Base-by-base conservation (phyloP, 35 echinoderm and acorn worm genomes). In the Hemicentrotus pulcherrimus region DNA sequence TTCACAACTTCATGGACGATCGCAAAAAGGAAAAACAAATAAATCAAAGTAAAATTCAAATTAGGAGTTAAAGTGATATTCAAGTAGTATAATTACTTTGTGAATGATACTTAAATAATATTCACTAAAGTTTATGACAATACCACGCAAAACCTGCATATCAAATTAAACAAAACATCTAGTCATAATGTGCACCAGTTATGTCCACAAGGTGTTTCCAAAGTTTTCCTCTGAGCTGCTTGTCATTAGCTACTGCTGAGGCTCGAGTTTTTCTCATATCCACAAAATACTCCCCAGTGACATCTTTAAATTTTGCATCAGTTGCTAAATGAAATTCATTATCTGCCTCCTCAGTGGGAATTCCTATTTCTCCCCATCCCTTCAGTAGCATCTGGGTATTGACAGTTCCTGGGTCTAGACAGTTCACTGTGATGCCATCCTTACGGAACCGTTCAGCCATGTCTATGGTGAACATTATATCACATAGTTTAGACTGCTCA, bases 221-320 rank as follows among this genome's bases (percentile, higher is more conserved):
- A 22, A 99, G 88, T 50, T 94, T 95, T 1, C 94, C 32, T 46
- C 96, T 95, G 47, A 91, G 31, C 47, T 99, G 85, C 61, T 94
- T 96, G 86, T 98, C 95, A 60, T 98, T 97, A n/a, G 96, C 93
- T 4, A 98, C 86, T 58, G 88, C 47, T 1, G 78, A 91, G 0
- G 97, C 70, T 94, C 86, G 46, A 78, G 95, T 86, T 22, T 96
- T 94, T 3, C 32, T 94, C 32, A 89, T 46, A 70, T 98, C 65
- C 31, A 96, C 96, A 94, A 98, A 98, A 88, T 97, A 99, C 94
- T 97, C 97, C 6, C 98, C 98, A 28, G 98, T 98, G 9, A 97
- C 94, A 86, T 92, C 90, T 58, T 96, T 94, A 92, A 94, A 97
- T 12, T 47, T 58, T 31, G 94, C 35, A 70, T 96, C 88, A 32